Conservation (phyloP, 2,113 vertebrate genomes). For the Hippocampus mohnikei region DNA sequence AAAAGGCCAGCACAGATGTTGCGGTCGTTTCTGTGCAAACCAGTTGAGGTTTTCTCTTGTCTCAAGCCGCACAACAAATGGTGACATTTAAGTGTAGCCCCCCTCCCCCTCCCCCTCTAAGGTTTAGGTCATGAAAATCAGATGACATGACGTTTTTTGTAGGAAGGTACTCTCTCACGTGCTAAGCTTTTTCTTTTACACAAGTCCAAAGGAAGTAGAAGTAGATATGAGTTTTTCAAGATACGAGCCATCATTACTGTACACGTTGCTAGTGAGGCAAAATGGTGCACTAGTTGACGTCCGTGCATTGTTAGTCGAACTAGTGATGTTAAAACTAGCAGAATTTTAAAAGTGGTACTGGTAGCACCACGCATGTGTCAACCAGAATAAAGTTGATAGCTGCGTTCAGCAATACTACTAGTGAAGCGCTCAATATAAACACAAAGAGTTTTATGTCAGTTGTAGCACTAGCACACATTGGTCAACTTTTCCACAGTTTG, state of each 20-base stretch:
- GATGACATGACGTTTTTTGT: background rate
- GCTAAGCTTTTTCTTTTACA: too few relatives aligned
- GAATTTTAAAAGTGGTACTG: background rate
- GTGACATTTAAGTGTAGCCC: slow-evolving; percentile 29
- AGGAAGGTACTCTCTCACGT: too few relatives aligned
- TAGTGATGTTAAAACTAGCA: background rate
- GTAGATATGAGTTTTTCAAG: background rate
- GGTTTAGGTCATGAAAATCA: slow-evolving; percentile 27
- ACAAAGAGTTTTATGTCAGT: too few relatives aligned
- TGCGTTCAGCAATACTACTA: too few relatives aligned
- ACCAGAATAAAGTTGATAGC: too few relatives aligned
- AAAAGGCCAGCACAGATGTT: slow-evolving; percentile 69
- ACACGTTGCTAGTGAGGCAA: background rate
- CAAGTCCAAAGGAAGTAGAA: background rate
- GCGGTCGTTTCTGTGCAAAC: slow-evolving; percentile 51
- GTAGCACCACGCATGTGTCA: background rate
- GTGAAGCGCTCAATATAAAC: background rate
- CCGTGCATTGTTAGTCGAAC: too few relatives aligned
- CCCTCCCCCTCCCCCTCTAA: slow-evolving; percentile 5
- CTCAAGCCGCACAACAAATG: slow-evolving; percentile 45
- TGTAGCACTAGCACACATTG: too few relatives aligned
- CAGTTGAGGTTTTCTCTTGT: slow-evolving; percentile 56
- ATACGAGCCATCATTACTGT: too few relatives aligned
- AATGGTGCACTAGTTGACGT: background rate
- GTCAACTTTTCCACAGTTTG: too few relatives aligned